Conservation (phyloP, 2,113 vertebrate species). For the Danionella cerebrum region DNA sequence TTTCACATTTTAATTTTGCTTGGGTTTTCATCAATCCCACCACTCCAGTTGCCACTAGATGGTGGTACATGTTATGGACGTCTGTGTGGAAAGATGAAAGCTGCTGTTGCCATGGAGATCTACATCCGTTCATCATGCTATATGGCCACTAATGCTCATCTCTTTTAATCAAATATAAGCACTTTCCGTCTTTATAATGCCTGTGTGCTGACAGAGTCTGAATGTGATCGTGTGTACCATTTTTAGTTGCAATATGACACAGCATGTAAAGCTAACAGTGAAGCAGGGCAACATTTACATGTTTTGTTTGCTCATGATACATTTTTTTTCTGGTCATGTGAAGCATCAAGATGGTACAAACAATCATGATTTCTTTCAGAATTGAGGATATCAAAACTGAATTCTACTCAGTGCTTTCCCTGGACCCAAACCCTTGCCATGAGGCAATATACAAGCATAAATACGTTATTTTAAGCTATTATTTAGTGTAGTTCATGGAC, state of each 20-base stretch:
- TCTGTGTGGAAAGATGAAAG: conserved; percentile 23
- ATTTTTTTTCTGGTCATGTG: neutral
- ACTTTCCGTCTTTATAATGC: neutral
- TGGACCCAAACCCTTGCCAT: too few relatives aligned
- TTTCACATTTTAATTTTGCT: too few relatives aligned
- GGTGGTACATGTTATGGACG: conserved; percentile 49
- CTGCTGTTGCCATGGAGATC: conserved; percentile 64
- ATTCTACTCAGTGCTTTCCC: too few relatives aligned
- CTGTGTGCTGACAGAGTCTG: neutral
- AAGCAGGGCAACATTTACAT: neutral
- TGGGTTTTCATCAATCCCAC: neutral
- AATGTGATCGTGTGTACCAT: neutral
- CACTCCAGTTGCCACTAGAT: conserved; percentile 46
- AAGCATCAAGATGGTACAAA: too few relatives aligned
- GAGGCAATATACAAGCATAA: too few relatives aligned
- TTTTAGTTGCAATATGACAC: neutral
- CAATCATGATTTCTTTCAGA: too few relatives aligned
- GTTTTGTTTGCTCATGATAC: too few relatives aligned
- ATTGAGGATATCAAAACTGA: too few relatives aligned
- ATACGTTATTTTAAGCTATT: too few relatives aligned
- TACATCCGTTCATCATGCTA: conserved; percentile 49
- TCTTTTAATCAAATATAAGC: neutral
- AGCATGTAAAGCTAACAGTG: neutral
- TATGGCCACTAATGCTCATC: neutral
- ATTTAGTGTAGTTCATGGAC: too few relatives aligned